These are phyloP conservation scores for Pyrgus malvae DNA, from an alignment of 2,888 invertebrate genomes.

Conservation along the genomic window DNA sequence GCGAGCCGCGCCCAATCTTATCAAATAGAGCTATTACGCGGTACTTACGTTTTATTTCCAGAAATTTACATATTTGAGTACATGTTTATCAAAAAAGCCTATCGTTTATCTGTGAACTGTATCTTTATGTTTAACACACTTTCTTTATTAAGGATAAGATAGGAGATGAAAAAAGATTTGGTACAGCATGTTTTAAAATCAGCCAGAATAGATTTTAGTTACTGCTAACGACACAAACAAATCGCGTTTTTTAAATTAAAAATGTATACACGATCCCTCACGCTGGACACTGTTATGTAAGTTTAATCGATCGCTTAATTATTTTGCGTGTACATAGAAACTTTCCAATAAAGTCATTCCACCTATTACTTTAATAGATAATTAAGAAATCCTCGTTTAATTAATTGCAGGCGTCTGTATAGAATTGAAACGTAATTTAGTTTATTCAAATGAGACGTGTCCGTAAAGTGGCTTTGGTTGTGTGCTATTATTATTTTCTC, in stretches of 20 bases:
- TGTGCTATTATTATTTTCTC: conserved; percentile 77
- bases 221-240: no score
- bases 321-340: conserved; percentile 73
- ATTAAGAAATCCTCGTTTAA: conserved; percentile 74
- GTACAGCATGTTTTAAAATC: no score
- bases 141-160: conserved; percentile 7
- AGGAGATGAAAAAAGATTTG: no score
- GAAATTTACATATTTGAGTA: background rate
- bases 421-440: conserved; percentile 69
- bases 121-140: background rate
- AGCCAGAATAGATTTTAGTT: no score
- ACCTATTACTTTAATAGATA: conserved; percentile 77
- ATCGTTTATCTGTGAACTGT: background rate
- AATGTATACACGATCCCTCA: no score
- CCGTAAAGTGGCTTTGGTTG: conserved; percentile 68
- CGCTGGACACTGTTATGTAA: background rate
- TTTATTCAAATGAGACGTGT: conserved; percentile 76
- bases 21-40: conserved; percentile 16
- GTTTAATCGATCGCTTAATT: conserved; percentile 78
- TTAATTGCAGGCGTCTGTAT: conserved; percentile 70
- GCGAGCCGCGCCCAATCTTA: background rate
- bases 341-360: conserved; percentile 72
- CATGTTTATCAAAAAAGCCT: background rate
- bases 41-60: conserved; percentile 3
- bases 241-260: no score